phyloP scores from a whole-genome alignment of 2,888 invertebrate genomes.

The Prenolepis imparis region DNA sequence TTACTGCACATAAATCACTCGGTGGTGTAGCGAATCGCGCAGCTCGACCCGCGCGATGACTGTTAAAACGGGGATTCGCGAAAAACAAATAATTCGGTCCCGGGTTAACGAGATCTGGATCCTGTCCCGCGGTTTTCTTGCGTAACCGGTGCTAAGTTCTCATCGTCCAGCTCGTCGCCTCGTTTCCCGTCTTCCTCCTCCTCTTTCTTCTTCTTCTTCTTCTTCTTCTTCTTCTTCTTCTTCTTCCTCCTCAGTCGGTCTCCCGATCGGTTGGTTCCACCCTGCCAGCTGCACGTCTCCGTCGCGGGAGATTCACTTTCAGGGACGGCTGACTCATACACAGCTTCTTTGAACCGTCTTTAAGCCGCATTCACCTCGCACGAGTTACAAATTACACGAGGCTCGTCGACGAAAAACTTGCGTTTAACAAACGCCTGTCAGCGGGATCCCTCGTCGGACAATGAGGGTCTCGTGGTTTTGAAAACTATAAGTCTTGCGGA shows the following conservation, averaged over 20 bases:
- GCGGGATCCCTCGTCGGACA: constrained; percentile 33
- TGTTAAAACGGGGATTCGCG: constrained; percentile 65
- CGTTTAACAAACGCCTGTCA: constrained; percentile 55
- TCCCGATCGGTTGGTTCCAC: constrained; percentile 61
- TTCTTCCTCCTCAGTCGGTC: constrained; percentile 9
- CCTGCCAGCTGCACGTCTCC: constrained; percentile 41
- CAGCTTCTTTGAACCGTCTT: constrained; percentile 48
- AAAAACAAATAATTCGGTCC: constrained; percentile 75
- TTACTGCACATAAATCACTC: constrained; percentile 43
- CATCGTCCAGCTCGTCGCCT: constrained; percentile 48
- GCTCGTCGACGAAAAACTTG: constrained; percentile 28
- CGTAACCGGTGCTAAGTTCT: constrained; percentile 78
- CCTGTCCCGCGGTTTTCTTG: constrained; percentile 77
- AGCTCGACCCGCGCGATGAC: constrained; percentile 51
- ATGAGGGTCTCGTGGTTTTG: constrained; percentile 32
- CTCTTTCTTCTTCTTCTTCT: background rate
- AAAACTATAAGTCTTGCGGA: constrained; percentile 34
- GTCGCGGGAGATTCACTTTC: constrained; percentile 67
- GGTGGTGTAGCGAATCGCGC: constrained; percentile 41
- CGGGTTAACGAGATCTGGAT: constrained; percentile 80
- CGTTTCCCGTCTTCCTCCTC: background rate
- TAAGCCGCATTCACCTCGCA: constrained; percentile 58
- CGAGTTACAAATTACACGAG: constrained; percentile 63
- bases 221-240: constrained; percentile 26
- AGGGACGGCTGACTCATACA: constrained; percentile 56